Evolutionary conservation across 2,888 invertebrate genomes (phyloP).

Genomic region (Lasioglossum pauxillum): DNA sequence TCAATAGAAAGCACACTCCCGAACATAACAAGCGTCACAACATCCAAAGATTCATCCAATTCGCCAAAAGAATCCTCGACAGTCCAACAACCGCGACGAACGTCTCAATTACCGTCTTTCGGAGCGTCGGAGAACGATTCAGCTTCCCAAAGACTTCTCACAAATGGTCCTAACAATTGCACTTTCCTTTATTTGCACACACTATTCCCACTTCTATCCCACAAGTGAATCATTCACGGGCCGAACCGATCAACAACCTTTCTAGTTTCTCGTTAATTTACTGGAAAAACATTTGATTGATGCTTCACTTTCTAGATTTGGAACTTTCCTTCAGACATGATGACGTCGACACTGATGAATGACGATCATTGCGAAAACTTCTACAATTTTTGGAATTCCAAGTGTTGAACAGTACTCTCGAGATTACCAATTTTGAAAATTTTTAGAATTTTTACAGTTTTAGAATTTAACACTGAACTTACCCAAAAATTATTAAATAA

Average conservation of each 20-base stretch:
- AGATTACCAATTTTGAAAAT: too few relatives aligned
- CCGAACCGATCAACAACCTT: neutral
- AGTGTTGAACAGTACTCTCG: too few relatives aligned
- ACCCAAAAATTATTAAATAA: too few relatives aligned
- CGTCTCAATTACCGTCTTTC: slow-evolving; percentile 19
- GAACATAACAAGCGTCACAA: neutral
- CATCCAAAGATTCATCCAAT: neutral
- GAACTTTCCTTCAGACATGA: too few relatives aligned
- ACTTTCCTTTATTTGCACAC: neutral
- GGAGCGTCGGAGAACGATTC: neutral
- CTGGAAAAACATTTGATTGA: too few relatives aligned
- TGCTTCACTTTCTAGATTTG: too few relatives aligned
- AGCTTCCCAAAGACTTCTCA: neutral
- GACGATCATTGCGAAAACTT: too few relatives aligned
- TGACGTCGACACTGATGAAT: too few relatives aligned
- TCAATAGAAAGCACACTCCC: neutral
- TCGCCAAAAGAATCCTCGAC: neutral
- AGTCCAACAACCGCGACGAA: slow-evolving; percentile 4
- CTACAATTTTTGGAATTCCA: too few relatives aligned
- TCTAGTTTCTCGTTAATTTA: neutral
- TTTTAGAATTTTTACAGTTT: too few relatives aligned
- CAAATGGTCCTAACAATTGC: neutral
- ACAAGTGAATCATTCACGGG: neutral
- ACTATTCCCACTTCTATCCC: neutral
- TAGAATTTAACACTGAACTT: too few relatives aligned